Evolutionary conservation across 2,113 vertebrate species (phyloP), one percentile per base, ranked within the genome.

Genomic region (Trochalopteron elliotii): DNA sequence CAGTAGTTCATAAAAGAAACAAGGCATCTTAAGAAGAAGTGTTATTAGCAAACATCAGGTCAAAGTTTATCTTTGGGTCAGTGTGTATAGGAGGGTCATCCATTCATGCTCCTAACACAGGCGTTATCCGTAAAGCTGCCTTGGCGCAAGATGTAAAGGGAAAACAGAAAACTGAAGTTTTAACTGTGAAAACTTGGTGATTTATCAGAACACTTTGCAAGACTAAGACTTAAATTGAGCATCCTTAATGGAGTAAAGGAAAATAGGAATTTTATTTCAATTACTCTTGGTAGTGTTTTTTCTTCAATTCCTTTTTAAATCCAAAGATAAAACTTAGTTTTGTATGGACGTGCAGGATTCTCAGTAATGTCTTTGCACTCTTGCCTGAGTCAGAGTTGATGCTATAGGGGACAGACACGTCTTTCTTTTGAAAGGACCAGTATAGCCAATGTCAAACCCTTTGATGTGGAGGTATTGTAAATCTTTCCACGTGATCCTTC

Each of bases 31-130:
- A 86, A 96, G 96, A 93, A 96, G 97, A 97, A 97, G 97, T 95
- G 97, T 97, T 97, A 98, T 97, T 97, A 97, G 96, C 97, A 97
- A 98, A 97, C 97, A 96, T 83, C 74, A 97, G 98, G 98, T 99
- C 98, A 99, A 98, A 98, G 98, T 99, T 98, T 98, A 98, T 98
- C 98, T 98, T 94, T 96, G 98, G 98, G 98, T 99, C 99, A 98
- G 68, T 89, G 97, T 98, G 97, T 98, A 84, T 1, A 0, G 45
- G 69, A 92, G 76, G 87, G 89, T 89, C 91, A 87, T 83, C 83
- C 81, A 64, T 92, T 97, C 91, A 80, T 7, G 10, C 65, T 89
- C 55, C 93, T 70, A 89, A 92, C 70, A 31, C 71, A 81, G 80
- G 92, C 93, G 18, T 65, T 93, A 75, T 77, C 83, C 86, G 95